phyloP scores from a whole-genome alignment of 2,888 invertebrate species.

The Sipunculus nudus region DNA sequence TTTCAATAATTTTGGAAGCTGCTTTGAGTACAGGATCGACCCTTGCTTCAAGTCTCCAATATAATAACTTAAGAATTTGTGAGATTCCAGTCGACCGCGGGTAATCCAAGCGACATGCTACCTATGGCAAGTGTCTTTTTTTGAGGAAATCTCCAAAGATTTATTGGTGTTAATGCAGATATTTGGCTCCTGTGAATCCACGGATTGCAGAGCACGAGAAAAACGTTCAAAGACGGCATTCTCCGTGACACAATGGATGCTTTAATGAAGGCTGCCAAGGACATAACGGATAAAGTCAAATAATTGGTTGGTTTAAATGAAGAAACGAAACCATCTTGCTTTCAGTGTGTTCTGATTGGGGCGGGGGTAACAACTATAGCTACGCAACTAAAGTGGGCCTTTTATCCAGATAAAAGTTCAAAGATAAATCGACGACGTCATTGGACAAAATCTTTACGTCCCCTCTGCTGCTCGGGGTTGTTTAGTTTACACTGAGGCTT shows the following conservation, averaged over 20 bases:
- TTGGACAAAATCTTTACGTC: conserved; percentile 45
- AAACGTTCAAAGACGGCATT: conserved; percentile 43
- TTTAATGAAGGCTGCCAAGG: conserved; percentile 46
- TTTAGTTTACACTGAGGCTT: conserved; percentile 53
- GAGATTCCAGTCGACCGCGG: too few species aligned
- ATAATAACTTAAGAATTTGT: too few species aligned
- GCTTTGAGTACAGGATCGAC: not conserved
- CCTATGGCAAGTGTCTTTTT: too few species aligned
- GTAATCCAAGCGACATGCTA: conserved; percentile 56
- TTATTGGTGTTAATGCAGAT: conserved; percentile 42
- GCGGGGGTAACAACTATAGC: conserved; percentile 60
- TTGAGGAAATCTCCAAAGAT: conserved; percentile 47
- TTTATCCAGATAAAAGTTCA: conserved; percentile 50
- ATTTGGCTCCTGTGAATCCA: conserved; percentile 49
- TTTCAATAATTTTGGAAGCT: not conserved
- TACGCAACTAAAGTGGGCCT: conserved; percentile 52
- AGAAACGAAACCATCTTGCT: conserved; percentile 46
- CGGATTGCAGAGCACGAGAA: conserved; percentile 50
- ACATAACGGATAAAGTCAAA: conserved; percentile 45
- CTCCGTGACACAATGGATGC: conserved; percentile 58
- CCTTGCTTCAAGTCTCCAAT: not conserved
- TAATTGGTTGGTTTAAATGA: conserved; percentile 47
- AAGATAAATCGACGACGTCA: conserved; percentile 45
- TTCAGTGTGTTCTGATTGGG: conserved; percentile 56
- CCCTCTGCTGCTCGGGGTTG: conserved; percentile 38